Evolutionary conservation across 2,888 invertebrate genomes (phyloP), one percentile per base, ranked within the genome.

Genomic region (Bimastos eiseni): DNA sequence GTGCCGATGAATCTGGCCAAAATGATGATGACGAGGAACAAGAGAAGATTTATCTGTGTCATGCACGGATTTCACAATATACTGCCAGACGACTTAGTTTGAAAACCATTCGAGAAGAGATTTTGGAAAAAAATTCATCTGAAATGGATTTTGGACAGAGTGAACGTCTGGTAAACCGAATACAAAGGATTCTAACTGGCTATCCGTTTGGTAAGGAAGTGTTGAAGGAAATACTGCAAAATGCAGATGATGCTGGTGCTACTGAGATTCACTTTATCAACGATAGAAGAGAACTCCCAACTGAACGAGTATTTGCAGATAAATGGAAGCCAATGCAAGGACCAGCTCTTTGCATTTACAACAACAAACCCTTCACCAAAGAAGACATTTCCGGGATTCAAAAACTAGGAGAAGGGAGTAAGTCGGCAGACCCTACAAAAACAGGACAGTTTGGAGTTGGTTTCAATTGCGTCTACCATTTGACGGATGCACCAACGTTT

Each of bases 401-500:
- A 84, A 93, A 93, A 88, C 93, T 95, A 3, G 94, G 95, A 17
- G 92, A 93, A 83, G 95, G 95, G 0, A 94, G 94, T 91, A 94
- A 95, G 92, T 89, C 92, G 37, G 92, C 92, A 24, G 94, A 94
- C 91, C 93, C 94, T 13, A 92, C 93, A 90, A 94, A 94, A 91
- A 94, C 94, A 0, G 92, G 95, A 3, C 94, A 94, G 90, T 95
- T 94, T 92, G 95, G 95, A 41, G 94, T 95, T 38, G 95, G 95
- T 0, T 95, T 95, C 92, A 95, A 94, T 92, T 94, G 93, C 88
- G 94, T 95, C 1, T 95, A 94, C 91, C 94, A 94, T 92, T 91
- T 95, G 15, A 94, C 95, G n/a, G 94, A 95, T 91, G 93, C 92
- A 3, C 95, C 95, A 0, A 93, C 94, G 34, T 94, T 94, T 92